Evolutionary conservation across 2,113 vertebrate genomes (phyloP).

Genomic region (cattle (Bos taurus)): ARS-UCD2.0 NC_037334.1:22376001-22376500

Average conservation of each 20-base stretch:
- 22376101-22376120: neutral
- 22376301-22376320: neutral
- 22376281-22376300: neutral
- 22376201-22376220: neutral
- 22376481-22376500: neutral
- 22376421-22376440: neutral
- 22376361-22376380: neutral
- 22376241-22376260: neutral
- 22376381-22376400: neutral
- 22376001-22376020: neutral
- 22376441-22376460: neutral
- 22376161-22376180: neutral
- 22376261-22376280: neutral
- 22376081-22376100: neutral
- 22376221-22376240: neutral
- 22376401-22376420: neutral
- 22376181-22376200: neutral
- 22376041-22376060: neutral
- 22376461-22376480: neutral
- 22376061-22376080: neutral
- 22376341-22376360: neutral
- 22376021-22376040: neutral
- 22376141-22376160: slow-evolving; percentile 3
- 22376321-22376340: neutral
- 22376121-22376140: neutral